A percentile compares a stretch with the other conserved stretches of the same genome.
phyloP scores from a whole-genome alignment of 2,797 vertebrate genomes.

The Galaxias olidus region DNA sequence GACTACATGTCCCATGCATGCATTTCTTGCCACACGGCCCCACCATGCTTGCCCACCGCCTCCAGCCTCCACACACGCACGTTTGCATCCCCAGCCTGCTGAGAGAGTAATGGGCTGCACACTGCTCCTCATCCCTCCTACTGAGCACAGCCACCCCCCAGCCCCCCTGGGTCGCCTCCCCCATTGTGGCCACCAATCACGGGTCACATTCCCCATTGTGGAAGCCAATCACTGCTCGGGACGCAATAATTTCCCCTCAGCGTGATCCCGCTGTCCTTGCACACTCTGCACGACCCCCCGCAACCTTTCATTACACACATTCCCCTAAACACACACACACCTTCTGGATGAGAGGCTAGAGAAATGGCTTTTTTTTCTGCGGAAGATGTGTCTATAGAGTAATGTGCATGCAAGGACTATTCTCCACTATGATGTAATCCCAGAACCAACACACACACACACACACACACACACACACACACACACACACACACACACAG shows the following conservation, averaged over 20 bases:
- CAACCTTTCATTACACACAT: slow-evolving; percentile 23
- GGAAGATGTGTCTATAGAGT: too few relatives aligned
- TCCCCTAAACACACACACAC: slow-evolving; percentile 2
- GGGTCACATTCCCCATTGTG: not conserved
- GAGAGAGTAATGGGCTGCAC: slow-evolving; percentile 12
- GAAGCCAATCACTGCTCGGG: slow-evolving; percentile 22
- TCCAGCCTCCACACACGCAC: too few relatives aligned
- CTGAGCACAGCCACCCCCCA: slow-evolving; percentile 43
- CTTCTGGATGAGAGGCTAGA: not conserved
- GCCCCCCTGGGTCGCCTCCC: slow-evolving; percentile 56
- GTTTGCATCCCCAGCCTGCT: too few relatives aligned
- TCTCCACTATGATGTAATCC: too few relatives aligned
- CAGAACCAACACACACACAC: slow-evolving; percentile 2
- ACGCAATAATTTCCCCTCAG: slow-evolving; percentile 53
- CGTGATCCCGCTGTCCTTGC: slow-evolving; percentile 50
- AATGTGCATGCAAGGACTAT: too few relatives aligned
- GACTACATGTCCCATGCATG: slow-evolving; percentile 6
- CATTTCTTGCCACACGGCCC: too few relatives aligned
- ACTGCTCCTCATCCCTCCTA: slow-evolving; percentile 36
- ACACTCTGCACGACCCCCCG: slow-evolving; percentile 42
- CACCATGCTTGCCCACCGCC: too few relatives aligned
- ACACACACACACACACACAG: not conserved
- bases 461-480: slow-evolving; percentile 8
- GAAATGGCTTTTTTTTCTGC: too few relatives aligned
- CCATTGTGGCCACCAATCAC: slow-evolving; percentile 43